Conservation (phyloP, 2,797 vertebrate species). For the Onychomys leucogaster region DNA sequence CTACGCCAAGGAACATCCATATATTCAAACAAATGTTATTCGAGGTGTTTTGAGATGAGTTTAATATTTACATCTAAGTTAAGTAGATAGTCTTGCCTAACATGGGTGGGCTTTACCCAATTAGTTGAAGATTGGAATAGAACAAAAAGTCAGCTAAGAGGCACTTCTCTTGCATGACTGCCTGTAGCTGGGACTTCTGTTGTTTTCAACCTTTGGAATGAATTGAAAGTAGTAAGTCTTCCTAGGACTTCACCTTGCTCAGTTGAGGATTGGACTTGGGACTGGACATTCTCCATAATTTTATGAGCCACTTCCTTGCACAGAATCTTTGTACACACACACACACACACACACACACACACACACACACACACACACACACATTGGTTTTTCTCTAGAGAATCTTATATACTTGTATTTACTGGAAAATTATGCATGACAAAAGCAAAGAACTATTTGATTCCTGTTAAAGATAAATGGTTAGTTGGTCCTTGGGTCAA, state of each 20-base stretch:
- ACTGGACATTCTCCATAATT: neutral
- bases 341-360: neutral
- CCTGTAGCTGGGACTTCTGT: neutral
- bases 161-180: neutral
- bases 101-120: neutral
- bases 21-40: neutral
- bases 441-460: neutral
- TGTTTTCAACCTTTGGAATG: neutral
- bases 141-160: neutral
- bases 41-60: neutral
- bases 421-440: neutral
- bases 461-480: neutral
- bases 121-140: neutral
- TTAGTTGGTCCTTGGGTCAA: too few relatives aligned
- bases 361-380: neutral
- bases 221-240: neutral
- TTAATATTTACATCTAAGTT: neutral
- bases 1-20: neutral
- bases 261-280: neutral
- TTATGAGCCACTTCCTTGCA: neutral
- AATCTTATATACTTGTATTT: neutral
- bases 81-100: neutral
- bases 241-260: neutral
- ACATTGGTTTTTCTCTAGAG: neutral
- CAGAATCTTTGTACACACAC: neutral